These are phyloP conservation scores for Amniataba percoides DNA, from an alignment of 2,797 vertebrate genomes.

Conservation along the genomic window DNA sequence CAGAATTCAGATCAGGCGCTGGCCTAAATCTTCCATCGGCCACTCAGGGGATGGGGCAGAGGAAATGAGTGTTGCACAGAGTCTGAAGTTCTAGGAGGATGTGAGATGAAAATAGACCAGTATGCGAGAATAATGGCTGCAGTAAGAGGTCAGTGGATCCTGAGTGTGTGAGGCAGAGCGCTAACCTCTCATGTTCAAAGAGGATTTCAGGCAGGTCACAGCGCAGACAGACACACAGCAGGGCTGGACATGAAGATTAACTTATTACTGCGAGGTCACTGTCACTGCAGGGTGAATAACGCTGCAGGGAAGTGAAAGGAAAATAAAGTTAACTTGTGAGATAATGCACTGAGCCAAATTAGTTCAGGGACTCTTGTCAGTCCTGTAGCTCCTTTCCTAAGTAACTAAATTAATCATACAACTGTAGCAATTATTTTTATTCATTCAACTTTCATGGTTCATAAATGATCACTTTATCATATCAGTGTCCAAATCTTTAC, in stretches of 20 bases:
- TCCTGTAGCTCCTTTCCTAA: not conserved
- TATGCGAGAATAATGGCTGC: slow-evolving; percentile 39
- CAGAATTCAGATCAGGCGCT: slow-evolving; percentile 69
- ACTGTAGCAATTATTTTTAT: not conserved
- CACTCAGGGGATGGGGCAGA: slow-evolving; percentile 60
- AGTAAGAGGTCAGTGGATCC: slow-evolving; percentile 38
- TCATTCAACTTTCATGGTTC: not conserved
- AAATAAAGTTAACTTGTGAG: not conserved
- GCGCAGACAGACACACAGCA: slow-evolving; percentile 33
- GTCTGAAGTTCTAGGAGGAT: slow-evolving; percentile 51
- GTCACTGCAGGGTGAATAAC: slow-evolving; percentile 33
- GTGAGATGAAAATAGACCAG: slow-evolving; percentile 59
- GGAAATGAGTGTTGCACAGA: slow-evolving; percentile 62
- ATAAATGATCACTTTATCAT: not conserved
- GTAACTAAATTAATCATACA: not conserved
- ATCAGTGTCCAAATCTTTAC: not conserved
- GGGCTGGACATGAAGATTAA: slow-evolving; percentile 56
- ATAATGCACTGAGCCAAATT: not conserved
- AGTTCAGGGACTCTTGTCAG: not conserved
- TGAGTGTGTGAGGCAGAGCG: slow-evolving; percentile 8
- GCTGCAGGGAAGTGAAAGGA: slow-evolving; percentile 23
- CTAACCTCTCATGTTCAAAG: slow-evolving; percentile 30
- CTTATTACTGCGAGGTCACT: slow-evolving; percentile 49
- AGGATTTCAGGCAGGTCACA: slow-evolving; percentile 52
- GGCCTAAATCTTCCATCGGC: slow-evolving; percentile 70